Conservation (phyloP, 64 coral and sea anemone species). For the Cladopsammia gracilis region DNA sequence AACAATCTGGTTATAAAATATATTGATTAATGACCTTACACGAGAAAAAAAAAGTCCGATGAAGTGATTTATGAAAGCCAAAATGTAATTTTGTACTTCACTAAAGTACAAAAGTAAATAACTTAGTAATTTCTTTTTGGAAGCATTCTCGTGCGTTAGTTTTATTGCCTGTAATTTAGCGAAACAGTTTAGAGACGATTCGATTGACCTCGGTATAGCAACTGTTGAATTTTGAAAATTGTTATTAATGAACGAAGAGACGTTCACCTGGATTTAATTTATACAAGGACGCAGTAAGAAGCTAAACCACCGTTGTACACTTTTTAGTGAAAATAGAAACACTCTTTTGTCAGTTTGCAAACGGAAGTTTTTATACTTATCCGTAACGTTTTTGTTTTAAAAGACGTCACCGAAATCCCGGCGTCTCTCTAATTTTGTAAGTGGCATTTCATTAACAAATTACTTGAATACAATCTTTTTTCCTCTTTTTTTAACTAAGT, state of each 20-base stretch:
- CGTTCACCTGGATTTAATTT: neutral
- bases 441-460: neutral
- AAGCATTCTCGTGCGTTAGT: too few relatives aligned
- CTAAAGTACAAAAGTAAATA: too few relatives aligned
- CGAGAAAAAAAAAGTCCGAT: too few relatives aligned
- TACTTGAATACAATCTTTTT: neutral
- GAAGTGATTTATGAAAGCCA: too few relatives aligned
- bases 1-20: too few relatives aligned
- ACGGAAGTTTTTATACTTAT: neutral
- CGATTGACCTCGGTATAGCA: too few relatives aligned
- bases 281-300: neutral
- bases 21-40: too few relatives aligned
- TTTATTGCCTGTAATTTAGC: too few relatives aligned
- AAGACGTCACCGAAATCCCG: neutral
- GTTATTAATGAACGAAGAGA: neutral
- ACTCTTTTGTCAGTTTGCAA: neutral
- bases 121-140: too few relatives aligned
- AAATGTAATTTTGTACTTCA: too few relatives aligned
- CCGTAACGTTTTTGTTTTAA: constrained; percentile 1
- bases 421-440: neutral
- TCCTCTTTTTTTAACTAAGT: neutral
- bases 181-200: too few relatives aligned
- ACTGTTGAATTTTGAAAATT: too few relatives aligned
- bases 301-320: neutral
- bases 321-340: neutral